These are phyloP conservation scores for Mandrillus leucophaeus DNA, from an alignment of 2,113 vertebrate species.

Conservation along the genomic window DNA sequence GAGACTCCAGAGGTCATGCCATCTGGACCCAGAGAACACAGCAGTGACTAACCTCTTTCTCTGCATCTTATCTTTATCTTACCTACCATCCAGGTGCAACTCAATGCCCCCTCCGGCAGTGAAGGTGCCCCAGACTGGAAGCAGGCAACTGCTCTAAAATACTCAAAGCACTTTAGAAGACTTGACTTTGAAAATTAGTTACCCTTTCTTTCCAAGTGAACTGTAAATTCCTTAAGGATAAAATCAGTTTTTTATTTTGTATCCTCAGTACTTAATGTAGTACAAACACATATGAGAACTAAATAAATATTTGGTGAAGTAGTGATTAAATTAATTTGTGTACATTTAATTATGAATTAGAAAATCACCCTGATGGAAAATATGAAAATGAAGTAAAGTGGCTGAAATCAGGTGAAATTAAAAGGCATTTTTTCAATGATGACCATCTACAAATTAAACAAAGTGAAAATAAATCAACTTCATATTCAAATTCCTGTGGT, in stretches of 20 bases:
- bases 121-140: accelerated
- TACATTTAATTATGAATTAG: background rate
- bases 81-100: too few relatives aligned
- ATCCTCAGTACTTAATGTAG: background rate
- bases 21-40: background rate
- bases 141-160: background rate
- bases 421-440: background rate
- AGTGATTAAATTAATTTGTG: background rate
- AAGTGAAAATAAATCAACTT: background rate
- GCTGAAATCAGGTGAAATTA: background rate
- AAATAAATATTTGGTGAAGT: background rate
- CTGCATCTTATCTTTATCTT: too few relatives aligned
- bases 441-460: background rate
- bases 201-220: background rate
- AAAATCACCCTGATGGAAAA: background rate
- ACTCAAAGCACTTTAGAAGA: background rate
- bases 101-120: background rate
- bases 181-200: background rate
- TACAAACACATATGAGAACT: background rate
- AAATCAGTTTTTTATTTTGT: background rate
- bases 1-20: background rate
- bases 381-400: background rate
- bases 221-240: background rate
- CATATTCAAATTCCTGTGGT: background rate
- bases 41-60: background rate